Base-by-base conservation (phyloP, 2,888 invertebrate species). In the Conistra vaccinii region DNA sequence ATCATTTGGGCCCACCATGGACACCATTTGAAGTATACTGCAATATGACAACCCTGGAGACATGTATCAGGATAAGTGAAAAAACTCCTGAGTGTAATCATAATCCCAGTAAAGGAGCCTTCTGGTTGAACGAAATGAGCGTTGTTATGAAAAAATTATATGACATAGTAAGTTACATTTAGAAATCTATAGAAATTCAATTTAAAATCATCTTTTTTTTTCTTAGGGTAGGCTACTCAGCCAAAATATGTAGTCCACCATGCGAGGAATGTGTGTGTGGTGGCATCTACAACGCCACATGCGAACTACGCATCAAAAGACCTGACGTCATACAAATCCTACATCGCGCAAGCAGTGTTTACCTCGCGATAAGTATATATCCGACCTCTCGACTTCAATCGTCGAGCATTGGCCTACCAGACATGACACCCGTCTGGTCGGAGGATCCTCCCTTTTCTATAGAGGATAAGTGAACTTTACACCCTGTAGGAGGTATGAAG, bases 41-140 rank as follows among this genome's bases (percentile, higher is more conserved):
- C 55, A 80, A 77, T 80, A 77, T 77, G 80, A 20, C 6, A 20
- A 77, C 32, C 4, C 26, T 39, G 17, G 76, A 77, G 32, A 77
- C 76, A 4, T 77, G 76, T 62, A 17, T 77, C 14, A 32, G 3
- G 1, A 26, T 20, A 14, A 51, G 0, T 2, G n/a, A 51, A 2
- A n/a, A 0, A 7, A 80, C 73, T 0, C 17, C 23, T 7, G 80
- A 23, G 2, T 32, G 4, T n/a, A 57, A 62, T 57, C 48, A 51
- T 55, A 42, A 26, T 42, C 3, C 17, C 9, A 23, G 3, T 20
- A 62, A 72, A 72, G 53, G 61, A 61, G 20, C 60, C 2, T 80
- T 57, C 14, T 77, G 76, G 76, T 26, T 77, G 55, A 80, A 42
- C 7, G 62, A 62, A 72, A 29, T 20, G 23, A 26, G 51, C 14